Base-by-base conservation (phyloP, 2,113 vertebrate species). In the Ceyx margarethae region DNA sequence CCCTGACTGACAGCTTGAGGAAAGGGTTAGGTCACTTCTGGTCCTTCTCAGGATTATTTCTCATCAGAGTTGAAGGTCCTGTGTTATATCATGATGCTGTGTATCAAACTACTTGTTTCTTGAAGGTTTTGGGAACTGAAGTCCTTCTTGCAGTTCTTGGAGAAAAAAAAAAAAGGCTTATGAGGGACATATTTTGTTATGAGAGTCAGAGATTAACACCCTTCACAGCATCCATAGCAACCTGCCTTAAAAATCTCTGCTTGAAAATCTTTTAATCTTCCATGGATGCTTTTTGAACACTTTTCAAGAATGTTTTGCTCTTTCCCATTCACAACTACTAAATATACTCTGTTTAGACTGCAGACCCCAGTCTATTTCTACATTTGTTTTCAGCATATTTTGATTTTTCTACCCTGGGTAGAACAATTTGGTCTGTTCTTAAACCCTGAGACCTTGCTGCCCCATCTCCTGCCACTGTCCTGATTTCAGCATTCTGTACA, bases 291-390 rank as follows among this genome's bases (percentile, higher is more conserved):
- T 94, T 88, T 88, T 95, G 90, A 93, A 57, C 6, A 4, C 33
- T 73, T 96, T 94, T 94, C 95, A 89, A 93, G 77, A 92, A 95
- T 90, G 58, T 95, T 94, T 85, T 94, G 66, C 77, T 86, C 73
- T 92, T 94, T 95, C 85, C 83, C 95, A 90, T 92, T 95, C 91
- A 75, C 54, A 56, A 29, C 74, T 86, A 62, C 95, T 96, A 96
- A 96, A 96, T 96, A 95, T 96, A 94, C 11, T 80, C 64, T 69
- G 75, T 94, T 91, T 86, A 85, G 91, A 79, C 82, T 85, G 68
- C 68, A 91, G 79, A 75, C 31, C 87, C 68, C 28, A 11, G 60
- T 80, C 95, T 96, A 96, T 96, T 96, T 96, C 92, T 95, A 60
- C 57, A 48, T 69, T 80, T 84, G 31, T 92, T 96, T 96, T 62